phyloP scores from a whole-genome alignment of 2,888 invertebrate genomes.

The Orthosia cruda region DNA sequence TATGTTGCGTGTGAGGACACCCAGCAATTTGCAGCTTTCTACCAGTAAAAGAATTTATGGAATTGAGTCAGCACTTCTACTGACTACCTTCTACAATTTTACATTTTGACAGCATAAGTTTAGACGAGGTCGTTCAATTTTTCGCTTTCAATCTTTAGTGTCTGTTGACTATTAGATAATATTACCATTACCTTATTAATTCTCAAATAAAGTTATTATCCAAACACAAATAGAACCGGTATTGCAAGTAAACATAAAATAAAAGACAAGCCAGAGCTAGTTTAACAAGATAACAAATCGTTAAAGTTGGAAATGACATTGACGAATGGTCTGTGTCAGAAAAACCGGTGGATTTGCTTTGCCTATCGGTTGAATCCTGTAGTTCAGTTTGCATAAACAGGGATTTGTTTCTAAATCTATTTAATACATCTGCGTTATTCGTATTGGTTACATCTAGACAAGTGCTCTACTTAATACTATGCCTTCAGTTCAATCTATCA shows the following conservation, averaged over 20 bases:
- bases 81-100: too few relatives aligned
- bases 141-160: not conserved
- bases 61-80: not conserved
- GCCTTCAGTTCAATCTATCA: not conserved
- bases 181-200: slow-evolving; percentile 17
- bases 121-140: not conserved
- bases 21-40: not conserved
- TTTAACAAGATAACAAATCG: slow-evolving; percentile 40
- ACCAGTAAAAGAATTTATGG: not conserved
- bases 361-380: slow-evolving; percentile 28
- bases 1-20: not conserved
- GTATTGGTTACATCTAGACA: not conserved
- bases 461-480: not conserved
- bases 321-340: slow-evolving; percentile 42
- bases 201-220: slow-evolving; percentile 43
- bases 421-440: slow-evolving; percentile 2
- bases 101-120: too few relatives aligned
- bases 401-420: slow-evolving; percentile 10
- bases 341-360: slow-evolving; percentile 33
- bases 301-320: slow-evolving; percentile 44
- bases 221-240: slow-evolving; percentile 43
- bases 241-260: slow-evolving; percentile 35
- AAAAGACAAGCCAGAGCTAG: slow-evolving; percentile 34
- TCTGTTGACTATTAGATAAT: slow-evolving; percentile 12
- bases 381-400: not conserved